These are phyloP conservation scores for Volucella bombylans DNA, from an alignment of 2,888 invertebrate genomes.

Conservation along the genomic window DNA sequence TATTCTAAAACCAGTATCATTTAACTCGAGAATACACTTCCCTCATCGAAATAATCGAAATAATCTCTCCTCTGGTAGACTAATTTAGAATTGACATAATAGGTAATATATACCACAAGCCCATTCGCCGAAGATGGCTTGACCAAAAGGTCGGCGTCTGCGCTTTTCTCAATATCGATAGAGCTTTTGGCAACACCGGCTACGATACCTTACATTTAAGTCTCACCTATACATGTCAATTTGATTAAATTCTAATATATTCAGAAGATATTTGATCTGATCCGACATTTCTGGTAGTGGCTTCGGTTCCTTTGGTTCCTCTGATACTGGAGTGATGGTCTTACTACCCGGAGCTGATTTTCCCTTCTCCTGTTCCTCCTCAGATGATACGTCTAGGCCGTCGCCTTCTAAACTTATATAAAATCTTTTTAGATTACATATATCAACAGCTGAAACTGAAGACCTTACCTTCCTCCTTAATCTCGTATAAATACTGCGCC, in stretches of 20 bases:
- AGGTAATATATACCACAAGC: too few species aligned
- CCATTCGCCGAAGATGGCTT: too few species aligned
- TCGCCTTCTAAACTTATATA: constrained; percentile 77
- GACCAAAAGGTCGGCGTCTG: too few species aligned
- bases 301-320: constrained; percentile 68
- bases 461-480: constrained; percentile 78
- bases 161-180: too few species aligned
- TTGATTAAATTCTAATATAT: constrained; percentile 81
- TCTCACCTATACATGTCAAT: constrained; percentile 82
- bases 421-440: constrained; percentile 75
- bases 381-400: constrained; percentile 77
- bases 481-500: constrained; percentile 86
- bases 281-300: constrained; percentile 78
- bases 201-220: neutral
- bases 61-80: too few species aligned
- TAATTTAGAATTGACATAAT: too few species aligned
- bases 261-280: constrained; percentile 79
- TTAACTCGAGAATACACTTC: too few species aligned
- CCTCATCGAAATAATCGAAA: too few species aligned
- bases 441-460: too few species aligned
- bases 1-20: too few species aligned
- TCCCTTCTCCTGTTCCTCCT: constrained; percentile 77
- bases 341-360: constrained; percentile 76
- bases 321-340: constrained; percentile 62
- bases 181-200: too few species aligned